Evolutionary conservation across 2,113 vertebrate genomes (phyloP), one percentile per base, ranked within the genome.

Genomic region (Thamnaconus septentrionalis): DNA sequence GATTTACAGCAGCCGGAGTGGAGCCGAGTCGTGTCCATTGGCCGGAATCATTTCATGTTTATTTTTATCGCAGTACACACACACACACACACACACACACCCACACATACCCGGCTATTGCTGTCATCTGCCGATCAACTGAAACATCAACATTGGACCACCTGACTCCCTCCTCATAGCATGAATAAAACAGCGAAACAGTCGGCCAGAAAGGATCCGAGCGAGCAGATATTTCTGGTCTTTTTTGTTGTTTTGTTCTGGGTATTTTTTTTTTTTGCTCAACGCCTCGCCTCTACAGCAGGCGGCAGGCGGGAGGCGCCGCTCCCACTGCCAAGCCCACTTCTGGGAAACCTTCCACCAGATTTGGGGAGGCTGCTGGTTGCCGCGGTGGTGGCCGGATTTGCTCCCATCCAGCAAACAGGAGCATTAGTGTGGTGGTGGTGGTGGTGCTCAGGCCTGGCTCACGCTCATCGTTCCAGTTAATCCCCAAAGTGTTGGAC

Each of bases 1-100:
- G 80, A 91, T 89, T 83, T 86, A 85, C 82, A 66, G 61, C 83
- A 52, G 64, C 64, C 3, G 42, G 18, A 31, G 18, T 2, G 18
- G 18, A 31, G 18, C 18, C 18, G 18, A 31, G 18, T 31, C 18
- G 18, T 31, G 18, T 31, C 18, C 18, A 31, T 31, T 2, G 18
- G 18, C 18, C 18, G 2, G 18, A 31, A 31, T 31, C 18, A 45
- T 45, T 5, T 45, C 7, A 45, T 45, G 44, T 45, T 45, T 45
- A 45, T 45, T 45, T 45, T 31, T 31, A 31, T 31, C 18, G 2
- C 18, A 31, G 18, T 31, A 31, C 18, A 31, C 18, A 31, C 18
- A 31, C 18, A 31, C 18, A 31, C 18, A 31, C 18, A 31, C 18
- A 31, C 18, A 31, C 18, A 31, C 18, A 31, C 18, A 31, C 18